Evolutionary conservation across 2,797 vertebrate species (phyloP).

Genomic region (Sebastiscus albofasciatus): DNA sequence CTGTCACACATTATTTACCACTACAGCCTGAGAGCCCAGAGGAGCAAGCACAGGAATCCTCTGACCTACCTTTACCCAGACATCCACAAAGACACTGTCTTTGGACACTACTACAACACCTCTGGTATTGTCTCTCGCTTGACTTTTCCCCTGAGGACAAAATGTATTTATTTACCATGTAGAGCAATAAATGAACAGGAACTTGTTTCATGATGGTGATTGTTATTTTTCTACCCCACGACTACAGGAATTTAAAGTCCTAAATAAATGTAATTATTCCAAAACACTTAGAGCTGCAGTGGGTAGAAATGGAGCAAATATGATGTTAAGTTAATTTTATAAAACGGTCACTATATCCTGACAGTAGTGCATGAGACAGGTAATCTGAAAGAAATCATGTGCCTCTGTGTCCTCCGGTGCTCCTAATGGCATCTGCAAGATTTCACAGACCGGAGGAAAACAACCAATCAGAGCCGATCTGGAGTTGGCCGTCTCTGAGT

Average conservation of each 20-base stretch:
- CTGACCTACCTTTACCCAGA: slow-evolving; percentile 91
- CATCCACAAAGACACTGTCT: slow-evolving; percentile 87
- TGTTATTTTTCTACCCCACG: not conserved
- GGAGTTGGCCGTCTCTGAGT: too few species aligned
- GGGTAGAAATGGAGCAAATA: not conserved
- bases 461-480: too few species aligned
- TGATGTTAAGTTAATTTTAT: too few species aligned
- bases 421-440: too few species aligned
- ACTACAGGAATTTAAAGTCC: not conserved
- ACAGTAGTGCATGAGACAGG: too few species aligned
- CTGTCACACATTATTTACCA: slow-evolving; percentile 87
- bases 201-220: not conserved
- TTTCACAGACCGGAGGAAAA: too few species aligned
- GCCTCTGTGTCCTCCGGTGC: too few species aligned
- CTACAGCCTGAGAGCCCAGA: slow-evolving; percentile 85
- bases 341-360: too few species aligned
- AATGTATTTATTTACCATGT: not conserved
- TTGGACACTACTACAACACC: slow-evolving; percentile 86
- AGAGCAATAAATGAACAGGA: not conserved
- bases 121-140: slow-evolving; percentile 46
- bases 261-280: not conserved
- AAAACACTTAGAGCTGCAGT: not conserved
- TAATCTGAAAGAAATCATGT: too few species aligned
- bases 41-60: slow-evolving; percentile 85
- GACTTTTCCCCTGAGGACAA: not conserved